Evolutionary conservation across 2,113 vertebrate genomes (phyloP).

Genomic region (Podocnemis expansa): DNA sequence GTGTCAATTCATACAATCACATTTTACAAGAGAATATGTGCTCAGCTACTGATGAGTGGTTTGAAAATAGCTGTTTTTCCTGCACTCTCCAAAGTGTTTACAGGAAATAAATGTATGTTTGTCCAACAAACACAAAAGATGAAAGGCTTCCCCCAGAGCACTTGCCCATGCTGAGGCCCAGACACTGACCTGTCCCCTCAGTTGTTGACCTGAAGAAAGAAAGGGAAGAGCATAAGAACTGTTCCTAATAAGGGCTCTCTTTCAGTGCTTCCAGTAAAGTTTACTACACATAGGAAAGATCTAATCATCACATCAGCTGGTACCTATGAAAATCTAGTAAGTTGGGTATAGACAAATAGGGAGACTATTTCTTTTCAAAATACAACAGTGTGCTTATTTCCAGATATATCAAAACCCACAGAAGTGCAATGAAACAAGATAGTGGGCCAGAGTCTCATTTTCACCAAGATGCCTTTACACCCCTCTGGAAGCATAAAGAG

Average conservation of each 20-base stretch:
- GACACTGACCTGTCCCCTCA: constrained; percentile 6
- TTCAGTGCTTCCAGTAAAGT: neutral
- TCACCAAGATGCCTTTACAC: neutral
- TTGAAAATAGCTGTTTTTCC: constrained; percentile 44
- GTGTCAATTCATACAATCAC: neutral
- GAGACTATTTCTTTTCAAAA: neutral
- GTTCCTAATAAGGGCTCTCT: neutral
- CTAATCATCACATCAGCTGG: neutral
- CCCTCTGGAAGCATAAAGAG: neutral
- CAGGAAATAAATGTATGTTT: constrained; percentile 44
- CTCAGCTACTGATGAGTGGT: constrained; percentile 22
- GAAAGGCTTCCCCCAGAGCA: neutral
- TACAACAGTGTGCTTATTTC: neutral
- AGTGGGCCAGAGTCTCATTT: neutral
- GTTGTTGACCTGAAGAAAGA: constrained; percentile 5
- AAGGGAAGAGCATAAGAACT: neutral
- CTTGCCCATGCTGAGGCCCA: neutral
- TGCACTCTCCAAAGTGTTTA: neutral
- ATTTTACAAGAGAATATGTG: neutral
- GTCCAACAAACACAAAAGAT: neutral
- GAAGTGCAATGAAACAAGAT: neutral
- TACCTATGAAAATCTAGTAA: neutral
- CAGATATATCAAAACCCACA: neutral
- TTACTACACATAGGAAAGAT: neutral
- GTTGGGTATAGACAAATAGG: neutral